Percentiles rank a stretch among this genome's conserved stretches.
Conservation (phyloP, 2,797 vertebrate genomes). For the Falco naumanni region DNA sequence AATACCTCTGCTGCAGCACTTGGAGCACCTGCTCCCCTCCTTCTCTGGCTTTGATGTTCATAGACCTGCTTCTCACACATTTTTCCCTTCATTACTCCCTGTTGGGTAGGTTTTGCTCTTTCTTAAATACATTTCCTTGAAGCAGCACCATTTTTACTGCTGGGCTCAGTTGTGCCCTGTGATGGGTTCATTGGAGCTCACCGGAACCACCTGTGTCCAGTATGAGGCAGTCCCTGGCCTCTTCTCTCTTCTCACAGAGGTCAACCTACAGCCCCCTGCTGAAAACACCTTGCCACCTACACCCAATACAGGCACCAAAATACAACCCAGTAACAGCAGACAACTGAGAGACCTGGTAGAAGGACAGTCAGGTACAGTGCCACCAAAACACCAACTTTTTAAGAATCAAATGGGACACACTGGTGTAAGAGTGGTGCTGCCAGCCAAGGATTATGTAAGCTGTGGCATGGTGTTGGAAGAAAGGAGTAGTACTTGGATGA, state of each 20-base stretch:
- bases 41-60: not conserved
- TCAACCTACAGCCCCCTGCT: accelerated
- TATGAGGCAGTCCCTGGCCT: too few relatives aligned
- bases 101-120: not conserved
- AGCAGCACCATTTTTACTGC: not conserved
- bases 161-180: not conserved
- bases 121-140: not conserved
- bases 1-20: not conserved
- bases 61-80: not conserved
- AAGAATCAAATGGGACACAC: not conserved
- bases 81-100: not conserved
- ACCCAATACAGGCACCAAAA: not conserved
- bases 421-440: not conserved
- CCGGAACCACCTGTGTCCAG: too few relatives aligned
- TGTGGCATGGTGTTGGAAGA: not conserved
- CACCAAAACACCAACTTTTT: not conserved
- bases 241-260: not conserved
- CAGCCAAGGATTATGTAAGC: not conserved
- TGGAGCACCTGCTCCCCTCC: not conserved
- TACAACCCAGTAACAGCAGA: not conserved
- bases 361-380: not conserved
- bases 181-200: not conserved
- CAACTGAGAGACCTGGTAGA: not conserved
- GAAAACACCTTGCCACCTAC: not conserved
- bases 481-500: not conserved